Percentiles rank a stretch among this genome's conserved stretches.
These are phyloP conservation scores for Vipera latastei DNA, from an alignment of 2,797 vertebrate species.

Conservation along the genomic window DNA sequence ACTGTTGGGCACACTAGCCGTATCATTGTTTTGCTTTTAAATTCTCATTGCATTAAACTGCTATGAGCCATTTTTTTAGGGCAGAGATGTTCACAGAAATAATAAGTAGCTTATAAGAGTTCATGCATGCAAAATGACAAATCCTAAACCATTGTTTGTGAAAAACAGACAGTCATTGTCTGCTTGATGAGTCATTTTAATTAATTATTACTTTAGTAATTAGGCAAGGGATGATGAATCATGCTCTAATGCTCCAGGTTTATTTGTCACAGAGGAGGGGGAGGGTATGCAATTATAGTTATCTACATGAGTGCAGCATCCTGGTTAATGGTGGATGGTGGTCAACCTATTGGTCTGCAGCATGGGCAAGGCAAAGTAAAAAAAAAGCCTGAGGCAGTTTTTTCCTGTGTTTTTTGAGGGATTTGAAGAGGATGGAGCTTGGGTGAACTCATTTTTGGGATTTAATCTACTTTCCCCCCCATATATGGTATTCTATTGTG, in stretches of 20 bases:
- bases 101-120: background rate
- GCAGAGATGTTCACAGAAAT: background rate
- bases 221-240: background rate
- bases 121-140: background rate
- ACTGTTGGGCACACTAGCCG: background rate
- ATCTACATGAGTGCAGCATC: background rate
- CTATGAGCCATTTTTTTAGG: background rate
- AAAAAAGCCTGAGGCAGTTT: background rate
- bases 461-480: too few relatives aligned
- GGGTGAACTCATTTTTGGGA: too few relatives aligned
- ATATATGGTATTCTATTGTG: background rate
- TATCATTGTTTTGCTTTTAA: background rate
- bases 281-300: background rate
- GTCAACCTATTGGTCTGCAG: background rate
- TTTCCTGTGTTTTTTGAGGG: background rate
- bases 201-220: background rate
- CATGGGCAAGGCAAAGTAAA: background rate
- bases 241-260: background rate
- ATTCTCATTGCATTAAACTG: too few relatives aligned
- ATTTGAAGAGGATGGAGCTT: background rate
- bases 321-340: background rate
- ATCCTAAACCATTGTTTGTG: background rate
- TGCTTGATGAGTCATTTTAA: background rate
- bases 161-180: background rate
- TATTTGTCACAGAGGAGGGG: background rate